Base-by-base conservation (phyloP, 1,140 invertebrate genomes). In the Batillaria attramentaria region DNA sequence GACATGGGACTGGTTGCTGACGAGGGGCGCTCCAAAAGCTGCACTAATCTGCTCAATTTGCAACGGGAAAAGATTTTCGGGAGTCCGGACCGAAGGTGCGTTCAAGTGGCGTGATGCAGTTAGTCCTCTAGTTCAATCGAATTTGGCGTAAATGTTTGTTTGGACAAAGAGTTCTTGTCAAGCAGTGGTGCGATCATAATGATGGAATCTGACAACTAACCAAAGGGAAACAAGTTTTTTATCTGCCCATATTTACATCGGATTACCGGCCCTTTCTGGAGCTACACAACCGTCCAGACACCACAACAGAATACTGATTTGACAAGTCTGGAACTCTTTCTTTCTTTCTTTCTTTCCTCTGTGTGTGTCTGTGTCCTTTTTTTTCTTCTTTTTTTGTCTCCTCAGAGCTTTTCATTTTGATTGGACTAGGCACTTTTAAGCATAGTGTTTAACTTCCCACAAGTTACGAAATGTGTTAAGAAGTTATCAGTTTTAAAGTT, bases 21-120 rank as follows among this genome's bases (percentile, higher is more conserved):
- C n/a, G 72, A 57, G 72, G 42, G 41, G 72, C n/a, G n/a, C n/a
- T n/a, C n/a, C n/a, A 75, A 75, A 75, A 62, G 72, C 54, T 50
- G 43, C 62, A 43, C 69, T 79, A 79, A 79, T 79, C 72, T 79
- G 72, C 57, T 79, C 78, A 79, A 79, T 79, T 79, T 79, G 78
- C 72, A 46, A 20, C 42, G 54, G 35, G 57, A 57, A 31, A 28
- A 13, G 54, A 43, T 33, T 43, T 46, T 33, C 24, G 66, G 31
- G 31, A 35, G 33, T 37, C 10, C 66, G 66, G 31, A 24, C 37
- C 37, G 31, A 37, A 39, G 10, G n/a, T 24, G 31, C 31, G 66
- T 35, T 37, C 31, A 69, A 69, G 66, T 37, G 66, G 31, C 66
- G 24, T 33, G 37, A 69, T 69, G 37, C 70, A 72, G 70, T 62